Evolutionary conservation across 1,140 invertebrate genomes (phyloP), one percentile per base, ranked within the genome.

Genomic region (Oryctes rhinoceros): DNA sequence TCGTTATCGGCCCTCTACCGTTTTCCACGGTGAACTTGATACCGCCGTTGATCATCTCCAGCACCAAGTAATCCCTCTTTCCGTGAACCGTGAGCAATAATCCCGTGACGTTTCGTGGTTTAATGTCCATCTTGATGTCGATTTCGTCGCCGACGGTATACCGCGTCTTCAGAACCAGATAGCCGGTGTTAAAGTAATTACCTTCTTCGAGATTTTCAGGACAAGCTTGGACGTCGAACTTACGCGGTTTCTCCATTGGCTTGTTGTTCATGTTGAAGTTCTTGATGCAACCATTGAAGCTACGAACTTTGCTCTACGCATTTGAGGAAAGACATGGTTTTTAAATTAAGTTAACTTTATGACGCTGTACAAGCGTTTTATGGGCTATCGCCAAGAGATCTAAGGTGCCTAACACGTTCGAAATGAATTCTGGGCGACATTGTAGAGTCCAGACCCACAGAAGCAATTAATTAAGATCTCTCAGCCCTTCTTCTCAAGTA

Each of bases 221-320:
- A 86, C 98, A 99, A 0, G 93, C 92, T 30, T 95, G 91, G 0
- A 95, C 92, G 10, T 92, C 92, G 75, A 80, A 90, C 87, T 30
- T 87, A 81, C 4, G 88, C 85, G 11, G 93, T 90, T 77, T 91
- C 89, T 37, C 91, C 91, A 80, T 96, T 86, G 11, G 87, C 81
- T 92, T 89, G 37, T 91, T 92, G 84, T 95, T 94, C 84, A 96
- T 90, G 86, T 90, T 90, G 47, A 99, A 91, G 75, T 97, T 94
- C 76, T 92, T 90, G 15, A 99, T 89, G 86, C 98, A 99, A 24
- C 98, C 98, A 83, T 91, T 92, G 85, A 98, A 98, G 24, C 94
- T 92, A 3, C 85, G 84, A 1, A 84, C 84, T 18, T 85, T 88
- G 49, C 91, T 91, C 1, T 84, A 76, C 71, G 83, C 83, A 35